These are phyloP conservation scores for Nomada goodeniana DNA, from an alignment of 2,888 invertebrate species.

Conservation along the genomic window DNA sequence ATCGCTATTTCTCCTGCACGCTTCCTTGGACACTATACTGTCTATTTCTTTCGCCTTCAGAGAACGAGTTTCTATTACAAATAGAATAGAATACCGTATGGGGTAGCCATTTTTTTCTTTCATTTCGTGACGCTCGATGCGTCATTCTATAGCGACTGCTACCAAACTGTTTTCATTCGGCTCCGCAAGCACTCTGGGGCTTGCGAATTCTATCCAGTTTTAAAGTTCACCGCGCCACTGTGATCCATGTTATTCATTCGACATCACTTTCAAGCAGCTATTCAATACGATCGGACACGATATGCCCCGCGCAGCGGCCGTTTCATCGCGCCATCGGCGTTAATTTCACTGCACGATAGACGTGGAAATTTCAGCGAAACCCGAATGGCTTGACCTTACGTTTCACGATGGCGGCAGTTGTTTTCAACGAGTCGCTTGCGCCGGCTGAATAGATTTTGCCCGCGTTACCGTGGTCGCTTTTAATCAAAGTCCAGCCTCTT, in stretches of 20 bases:
- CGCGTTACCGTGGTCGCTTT: conserved; percentile 13
- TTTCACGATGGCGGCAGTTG: neutral
- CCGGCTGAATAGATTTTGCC: conserved; percentile 7
- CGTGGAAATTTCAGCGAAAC: conserved; percentile 19
- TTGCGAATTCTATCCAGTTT: neutral
- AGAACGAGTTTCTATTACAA: too few species aligned
- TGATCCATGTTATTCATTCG: conserved; percentile 33
- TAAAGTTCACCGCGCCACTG: neutral
- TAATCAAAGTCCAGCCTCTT: conserved; percentile 15
- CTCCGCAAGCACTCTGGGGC: neutral
- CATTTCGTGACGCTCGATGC: neutral
- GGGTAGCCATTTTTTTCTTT: too few species aligned
- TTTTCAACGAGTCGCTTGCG: conserved; percentile 10
- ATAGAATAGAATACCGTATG: too few species aligned
- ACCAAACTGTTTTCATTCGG: neutral
- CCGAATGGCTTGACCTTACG: conserved; percentile 26
- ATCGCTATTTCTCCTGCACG: conserved; percentile 16
- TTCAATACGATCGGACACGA: conserved; percentile 24
- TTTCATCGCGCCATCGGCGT: conserved; percentile 22
- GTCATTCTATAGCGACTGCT: too few species aligned
- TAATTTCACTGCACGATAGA: conserved; percentile 31
- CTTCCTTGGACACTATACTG: conserved; percentile 29
- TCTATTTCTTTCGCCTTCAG: neutral
- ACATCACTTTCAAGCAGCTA: conserved; percentile 8
- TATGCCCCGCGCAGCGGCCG: neutral